phyloP scores from a whole-genome alignment of 1,140 invertebrate species.

The Neodiprion pinetum region DNA sequence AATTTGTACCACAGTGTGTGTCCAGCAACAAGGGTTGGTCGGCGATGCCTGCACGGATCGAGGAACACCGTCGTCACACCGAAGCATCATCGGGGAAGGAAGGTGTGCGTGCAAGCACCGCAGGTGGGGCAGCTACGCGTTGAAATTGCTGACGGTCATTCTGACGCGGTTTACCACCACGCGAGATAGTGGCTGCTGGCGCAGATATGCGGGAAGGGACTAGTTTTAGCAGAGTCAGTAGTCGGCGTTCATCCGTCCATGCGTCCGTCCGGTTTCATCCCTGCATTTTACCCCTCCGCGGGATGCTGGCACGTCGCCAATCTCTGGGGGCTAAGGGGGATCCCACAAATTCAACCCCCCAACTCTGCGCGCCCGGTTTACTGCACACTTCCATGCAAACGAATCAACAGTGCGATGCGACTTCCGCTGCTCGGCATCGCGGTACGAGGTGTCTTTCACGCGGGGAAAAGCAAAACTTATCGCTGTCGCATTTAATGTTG shows the following conservation, averaged over 20 bases:
- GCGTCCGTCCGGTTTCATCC: neutral
- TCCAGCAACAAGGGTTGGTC: no score
- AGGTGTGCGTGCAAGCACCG: no score
- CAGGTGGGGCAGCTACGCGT: neutral
- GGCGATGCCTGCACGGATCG: no score
- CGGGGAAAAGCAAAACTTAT: neutral
- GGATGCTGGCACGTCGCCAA: neutral
- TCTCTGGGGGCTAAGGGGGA: neutral
- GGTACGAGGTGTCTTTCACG: neutral
- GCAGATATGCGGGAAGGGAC: neutral
- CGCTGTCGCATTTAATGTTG: no score
- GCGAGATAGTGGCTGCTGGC: neutral
- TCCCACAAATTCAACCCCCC: neutral
- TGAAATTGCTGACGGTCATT: conserved; percentile 7
- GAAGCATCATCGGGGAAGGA: no score
- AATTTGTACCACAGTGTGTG: no score
- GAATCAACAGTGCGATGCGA: neutral
- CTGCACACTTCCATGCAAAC: neutral
- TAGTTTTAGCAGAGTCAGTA: conserved; percentile 1
- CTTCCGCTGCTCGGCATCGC: neutral
- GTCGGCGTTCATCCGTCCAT: conserved; percentile 1
- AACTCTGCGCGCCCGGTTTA: neutral
- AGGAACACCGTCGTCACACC: no score
- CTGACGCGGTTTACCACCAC: conserved; percentile 1
- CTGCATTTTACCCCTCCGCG: neutral